These are phyloP conservation scores for Microplitis manilae DNA, from an alignment of 2,888 invertebrate genomes.

Conservation along the genomic window DNA sequence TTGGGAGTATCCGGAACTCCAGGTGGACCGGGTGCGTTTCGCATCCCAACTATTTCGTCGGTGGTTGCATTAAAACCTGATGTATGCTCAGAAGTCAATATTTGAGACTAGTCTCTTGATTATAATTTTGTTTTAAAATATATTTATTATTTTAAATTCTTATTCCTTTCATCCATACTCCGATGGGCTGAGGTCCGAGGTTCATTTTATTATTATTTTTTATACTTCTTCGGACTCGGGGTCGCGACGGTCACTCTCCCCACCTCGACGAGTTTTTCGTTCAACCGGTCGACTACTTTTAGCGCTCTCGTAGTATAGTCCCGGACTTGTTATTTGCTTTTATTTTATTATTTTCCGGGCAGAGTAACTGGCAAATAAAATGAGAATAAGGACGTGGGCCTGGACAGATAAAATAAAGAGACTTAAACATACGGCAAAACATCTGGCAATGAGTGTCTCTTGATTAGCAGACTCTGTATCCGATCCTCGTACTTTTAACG, in stretches of 20 bases:
- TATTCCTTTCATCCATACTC: conserved; percentile 30
- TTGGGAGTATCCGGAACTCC: conserved; percentile 19
- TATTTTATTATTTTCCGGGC: conserved; percentile 23
- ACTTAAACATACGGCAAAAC: conserved; percentile 5
- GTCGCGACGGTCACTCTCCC: conserved; percentile 32
- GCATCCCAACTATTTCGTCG: conserved; percentile 18
- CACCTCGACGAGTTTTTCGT: conserved; percentile 28
- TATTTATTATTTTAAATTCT: conserved; percentile 52
- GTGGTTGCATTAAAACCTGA: conserved; percentile 2
- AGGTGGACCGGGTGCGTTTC: conserved; percentile 19
- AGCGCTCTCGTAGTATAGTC: conserved; percentile 47
- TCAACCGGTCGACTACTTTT: conserved; percentile 58
- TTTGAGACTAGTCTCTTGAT: conserved; percentile 45
- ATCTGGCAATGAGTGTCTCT: conserved; percentile 32
- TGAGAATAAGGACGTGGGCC: conserved; percentile 18
- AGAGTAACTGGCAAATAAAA: conserved; percentile 45
- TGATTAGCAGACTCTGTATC: conserved; percentile 28
- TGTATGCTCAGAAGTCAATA: conserved; percentile 8
- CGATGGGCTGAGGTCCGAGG: background rate
- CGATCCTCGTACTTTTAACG: conserved; percentile 19
- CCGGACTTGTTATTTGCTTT: conserved; percentile 21
- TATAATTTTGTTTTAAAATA: conserved; percentile 52
- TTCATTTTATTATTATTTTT: conserved; percentile 33
- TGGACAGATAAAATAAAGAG: background rate
- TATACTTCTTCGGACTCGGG: conserved; percentile 10